A percentile compares a stretch with the other conserved stretches of the same genome.
These are phyloP conservation scores for Orthonyx spaldingii DNA, from an alignment of 2,113 vertebrate species.

Conservation along the genomic window DNA sequence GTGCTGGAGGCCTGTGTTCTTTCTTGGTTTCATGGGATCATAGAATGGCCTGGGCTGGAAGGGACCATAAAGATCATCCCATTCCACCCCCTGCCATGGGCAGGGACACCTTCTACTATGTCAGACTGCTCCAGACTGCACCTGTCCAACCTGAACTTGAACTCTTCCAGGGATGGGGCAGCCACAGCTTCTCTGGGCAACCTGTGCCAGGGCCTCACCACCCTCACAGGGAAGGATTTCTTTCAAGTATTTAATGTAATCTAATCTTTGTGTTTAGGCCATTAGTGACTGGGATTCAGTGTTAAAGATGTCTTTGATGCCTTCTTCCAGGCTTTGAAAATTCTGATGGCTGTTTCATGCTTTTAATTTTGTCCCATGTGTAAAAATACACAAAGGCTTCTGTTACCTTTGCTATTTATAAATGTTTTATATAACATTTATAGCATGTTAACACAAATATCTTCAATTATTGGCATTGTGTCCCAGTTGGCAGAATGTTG, in stretches of 20 bases:
- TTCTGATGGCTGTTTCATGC: background rate
- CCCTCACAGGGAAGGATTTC: background rate
- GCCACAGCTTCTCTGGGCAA: background rate
- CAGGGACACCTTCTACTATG: background rate
- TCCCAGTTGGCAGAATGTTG: background rate
- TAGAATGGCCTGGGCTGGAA: background rate
- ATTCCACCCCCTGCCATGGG: background rate
- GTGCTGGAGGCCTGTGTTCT: background rate
- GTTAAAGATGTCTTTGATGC: background rate
- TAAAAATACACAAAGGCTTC: background rate
- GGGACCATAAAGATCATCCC: background rate
- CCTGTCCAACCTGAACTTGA: accelerated
- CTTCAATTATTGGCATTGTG: background rate
- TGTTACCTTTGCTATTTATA: background rate
- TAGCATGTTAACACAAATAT: background rate
- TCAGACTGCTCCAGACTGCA: background rate
- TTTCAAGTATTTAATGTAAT: background rate
- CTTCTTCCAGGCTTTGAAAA: background rate
- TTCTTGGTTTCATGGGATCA: background rate
- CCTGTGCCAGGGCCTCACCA: background rate
- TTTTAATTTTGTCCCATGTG: background rate
- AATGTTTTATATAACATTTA: background rate
- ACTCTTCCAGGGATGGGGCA: background rate
- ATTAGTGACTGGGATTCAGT: background rate
- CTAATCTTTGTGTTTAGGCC: background rate